Evolutionary conservation across 2,113 vertebrate genomes (phyloP).

Genomic region (Galbula dea): DNA sequence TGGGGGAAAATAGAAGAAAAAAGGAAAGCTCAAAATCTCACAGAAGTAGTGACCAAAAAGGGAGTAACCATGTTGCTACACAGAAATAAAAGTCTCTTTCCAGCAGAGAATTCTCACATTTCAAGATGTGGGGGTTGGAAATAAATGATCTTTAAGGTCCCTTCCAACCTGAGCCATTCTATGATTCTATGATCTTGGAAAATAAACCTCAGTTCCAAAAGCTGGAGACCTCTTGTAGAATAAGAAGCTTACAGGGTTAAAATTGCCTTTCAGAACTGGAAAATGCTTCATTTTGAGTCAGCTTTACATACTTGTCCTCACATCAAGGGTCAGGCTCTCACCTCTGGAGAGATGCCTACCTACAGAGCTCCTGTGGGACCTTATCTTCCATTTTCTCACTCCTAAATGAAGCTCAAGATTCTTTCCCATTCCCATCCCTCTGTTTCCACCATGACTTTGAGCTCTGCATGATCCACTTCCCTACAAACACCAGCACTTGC

Average conservation of each 20-base stretch:
- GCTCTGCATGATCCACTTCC: not conserved
- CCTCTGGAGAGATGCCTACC: not conserved
- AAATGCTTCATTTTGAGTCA: no score
- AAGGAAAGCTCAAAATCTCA: not conserved
- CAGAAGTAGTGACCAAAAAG: not conserved
- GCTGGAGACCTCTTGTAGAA: not conserved
- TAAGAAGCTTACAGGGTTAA: not conserved
- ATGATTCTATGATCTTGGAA: no score
- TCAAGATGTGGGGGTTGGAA: not conserved
- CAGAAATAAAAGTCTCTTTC: not conserved
- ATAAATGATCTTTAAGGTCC: no score
- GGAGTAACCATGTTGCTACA: not conserved
- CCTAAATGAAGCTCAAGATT: not conserved
- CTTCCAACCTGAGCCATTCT: no score
- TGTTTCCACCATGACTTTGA: not conserved
- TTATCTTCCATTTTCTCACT: not conserved
- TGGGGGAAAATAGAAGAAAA: not conserved
- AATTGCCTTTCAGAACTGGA: not conserved
- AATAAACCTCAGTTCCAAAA: not conserved
- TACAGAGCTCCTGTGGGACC: not conserved
- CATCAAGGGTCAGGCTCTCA: not conserved
- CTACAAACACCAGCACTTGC: not conserved
- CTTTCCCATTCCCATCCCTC: not conserved
- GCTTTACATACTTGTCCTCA: no score
- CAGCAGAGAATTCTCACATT: not conserved